Percentiles rank a stretch among this genome's conserved stretches.
Conservation (phyloP, 2,797 vertebrate genomes). For the Heteromormyrus szaboi region DNA sequence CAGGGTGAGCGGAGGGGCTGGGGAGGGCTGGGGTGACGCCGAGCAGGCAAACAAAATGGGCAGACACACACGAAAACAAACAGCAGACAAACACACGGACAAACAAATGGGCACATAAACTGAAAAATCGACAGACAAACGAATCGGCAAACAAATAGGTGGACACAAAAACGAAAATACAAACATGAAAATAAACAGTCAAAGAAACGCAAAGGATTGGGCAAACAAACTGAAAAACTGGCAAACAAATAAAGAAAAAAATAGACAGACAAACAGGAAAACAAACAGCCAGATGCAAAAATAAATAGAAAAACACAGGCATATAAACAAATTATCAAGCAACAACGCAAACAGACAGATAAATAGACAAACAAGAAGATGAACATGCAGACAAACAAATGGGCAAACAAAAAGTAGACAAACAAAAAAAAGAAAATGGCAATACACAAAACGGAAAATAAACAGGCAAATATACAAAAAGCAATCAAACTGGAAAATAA, state of each 20-base stretch:
- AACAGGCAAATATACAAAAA: not conserved
- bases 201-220: not conserved
- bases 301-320: not conserved
- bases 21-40: constrained; percentile 5
- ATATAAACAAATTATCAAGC: not conserved
- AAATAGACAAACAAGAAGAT: not conserved
- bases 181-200: not conserved
- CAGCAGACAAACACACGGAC: not conserved
- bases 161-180: not conserved
- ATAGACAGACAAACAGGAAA: not conserved
- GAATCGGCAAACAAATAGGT: not conserved
- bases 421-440: not conserved
- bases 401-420: not conserved
- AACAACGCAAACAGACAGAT: not conserved
- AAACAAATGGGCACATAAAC: not conserved
- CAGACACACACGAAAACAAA: not conserved
- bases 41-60: constrained; percentile 1
- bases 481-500: not conserved
- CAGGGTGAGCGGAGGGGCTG: constrained; percentile 24
- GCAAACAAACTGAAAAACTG: not conserved
- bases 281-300: not conserved
- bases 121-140: not conserved
- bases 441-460: not conserved
- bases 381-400: not conserved
- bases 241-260: not conserved